Conservation (phyloP, 2,113 vertebrate species). For the Centropristis striata region DNA sequence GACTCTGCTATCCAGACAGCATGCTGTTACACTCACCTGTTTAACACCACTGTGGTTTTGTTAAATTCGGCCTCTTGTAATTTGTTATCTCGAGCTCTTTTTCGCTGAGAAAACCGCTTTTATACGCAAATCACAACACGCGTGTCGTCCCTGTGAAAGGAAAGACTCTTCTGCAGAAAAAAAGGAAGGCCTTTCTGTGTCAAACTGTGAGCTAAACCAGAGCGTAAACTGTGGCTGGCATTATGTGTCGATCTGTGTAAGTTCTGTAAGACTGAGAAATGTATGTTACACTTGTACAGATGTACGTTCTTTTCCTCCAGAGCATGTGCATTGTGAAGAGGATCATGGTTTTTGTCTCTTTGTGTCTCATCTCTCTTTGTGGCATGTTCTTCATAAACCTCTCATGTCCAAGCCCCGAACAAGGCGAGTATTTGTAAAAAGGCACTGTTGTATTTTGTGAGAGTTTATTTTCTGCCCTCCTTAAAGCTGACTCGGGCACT, state of each 20-base stretch:
- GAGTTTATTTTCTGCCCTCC: slow-evolving; percentile 69
- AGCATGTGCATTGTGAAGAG: slow-evolving; percentile 69
- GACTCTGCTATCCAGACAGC: slow-evolving; percentile 8
- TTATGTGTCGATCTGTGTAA: slow-evolving; percentile 57
- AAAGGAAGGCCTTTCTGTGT: slow-evolving; percentile 32
- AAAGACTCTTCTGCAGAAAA: background rate
- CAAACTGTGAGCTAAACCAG: slow-evolving; percentile 51
- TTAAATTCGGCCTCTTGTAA: background rate
- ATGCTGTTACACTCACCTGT: background rate
- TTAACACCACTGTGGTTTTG: slow-evolving; percentile 3
- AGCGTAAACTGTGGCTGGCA: slow-evolving; percentile 28
- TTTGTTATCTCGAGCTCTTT: background rate
- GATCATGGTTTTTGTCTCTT: slow-evolving; percentile 54
- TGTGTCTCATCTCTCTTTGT: slow-evolving; percentile 52
- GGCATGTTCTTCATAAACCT: slow-evolving; percentile 59
- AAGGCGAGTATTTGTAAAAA: slow-evolving; percentile 41
- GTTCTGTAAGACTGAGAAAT: slow-evolving; percentile 59
- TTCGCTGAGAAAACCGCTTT: background rate
- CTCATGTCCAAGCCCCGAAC: slow-evolving; percentile 3
- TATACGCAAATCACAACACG: background rate
- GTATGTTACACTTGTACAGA: slow-evolving; percentile 74
- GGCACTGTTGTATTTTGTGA: slow-evolving; percentile 50
- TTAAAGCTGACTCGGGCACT: slow-evolving; percentile 62
- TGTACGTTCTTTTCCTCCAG: slow-evolving; percentile 66
- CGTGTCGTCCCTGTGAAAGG: slow-evolving; percentile 33